Evolutionary conservation across 2,888 invertebrate species (phyloP).

Genomic region (Drosophila niveifrons): DNA sequence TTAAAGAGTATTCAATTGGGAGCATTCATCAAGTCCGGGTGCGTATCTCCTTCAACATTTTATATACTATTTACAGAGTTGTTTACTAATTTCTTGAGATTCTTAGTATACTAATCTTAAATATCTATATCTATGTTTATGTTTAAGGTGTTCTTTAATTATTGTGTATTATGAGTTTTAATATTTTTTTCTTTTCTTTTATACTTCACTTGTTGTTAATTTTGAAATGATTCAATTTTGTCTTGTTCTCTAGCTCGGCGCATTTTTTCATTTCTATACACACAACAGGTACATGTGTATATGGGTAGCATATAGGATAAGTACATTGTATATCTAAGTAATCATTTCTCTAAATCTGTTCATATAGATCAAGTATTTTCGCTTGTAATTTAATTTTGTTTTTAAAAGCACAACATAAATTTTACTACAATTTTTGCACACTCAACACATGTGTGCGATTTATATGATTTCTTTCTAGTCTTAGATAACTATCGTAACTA

Average conservation of each 20-base stretch:
- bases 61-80: slow-evolving; percentile 56
- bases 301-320: slow-evolving; percentile 35
- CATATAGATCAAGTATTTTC: slow-evolving; percentile 19
- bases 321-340: slow-evolving; percentile 32
- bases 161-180: slow-evolving; percentile 54
- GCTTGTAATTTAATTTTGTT: slow-evolving; percentile 26
- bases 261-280: slow-evolving; percentile 49
- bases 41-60: slow-evolving; percentile 38
- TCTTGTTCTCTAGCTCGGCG: slow-evolving; percentile 50
- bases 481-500: slow-evolving; percentile 56
- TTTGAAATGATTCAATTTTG: slow-evolving; percentile 27
- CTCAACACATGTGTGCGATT: slow-evolving; percentile 36
- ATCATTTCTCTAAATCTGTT: slow-evolving; percentile 33
- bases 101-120: slow-evolving; percentile 39
- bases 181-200: slow-evolving; percentile 16
- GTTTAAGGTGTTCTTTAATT: slow-evolving; percentile 45
- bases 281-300: slow-evolving; percentile 75
- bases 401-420: slow-evolving; percentile 72
- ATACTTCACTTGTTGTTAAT: neutral
- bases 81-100: slow-evolving; percentile 17
- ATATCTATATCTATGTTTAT: slow-evolving; percentile 28
- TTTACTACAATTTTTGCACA: slow-evolving; percentile 58
- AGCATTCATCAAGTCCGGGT: slow-evolving; percentile 31
- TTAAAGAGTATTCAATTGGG: slow-evolving; percentile 38
- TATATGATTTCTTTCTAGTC: slow-evolving; percentile 33